A percentile compares a stretch with the other conserved stretches of the same genome.
phyloP scores from a whole-genome alignment of 2,113 vertebrate genomes.

The Antechinus flavipes region DNA sequence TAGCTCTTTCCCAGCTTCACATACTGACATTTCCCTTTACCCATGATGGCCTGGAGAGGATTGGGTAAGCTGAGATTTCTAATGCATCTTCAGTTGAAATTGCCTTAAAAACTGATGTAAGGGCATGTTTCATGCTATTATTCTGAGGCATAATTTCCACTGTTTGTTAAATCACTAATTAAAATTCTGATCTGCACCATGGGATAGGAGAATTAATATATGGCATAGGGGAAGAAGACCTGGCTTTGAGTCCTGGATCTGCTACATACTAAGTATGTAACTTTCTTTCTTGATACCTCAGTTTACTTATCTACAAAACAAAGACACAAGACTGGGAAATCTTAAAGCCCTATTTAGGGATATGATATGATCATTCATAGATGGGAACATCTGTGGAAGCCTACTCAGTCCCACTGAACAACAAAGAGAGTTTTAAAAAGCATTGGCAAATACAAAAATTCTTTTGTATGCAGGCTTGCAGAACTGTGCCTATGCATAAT shows the following conservation, averaged over 20 bases:
- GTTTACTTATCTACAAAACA: background rate
- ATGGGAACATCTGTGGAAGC: background rate
- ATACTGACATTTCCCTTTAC: background rate
- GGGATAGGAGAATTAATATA: background rate
- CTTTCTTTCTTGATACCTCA: background rate
- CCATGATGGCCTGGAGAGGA: background rate
- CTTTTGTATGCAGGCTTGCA: conserved; percentile 63
- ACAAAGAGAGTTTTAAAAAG: conserved; percentile 42
- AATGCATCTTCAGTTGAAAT: background rate
- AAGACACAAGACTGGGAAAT: background rate
- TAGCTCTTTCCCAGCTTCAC: background rate
- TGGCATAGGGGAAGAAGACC: background rate
- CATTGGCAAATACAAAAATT: conserved; percentile 43
- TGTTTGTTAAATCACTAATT: background rate
- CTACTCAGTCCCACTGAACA: background rate
- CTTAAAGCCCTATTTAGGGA: background rate
- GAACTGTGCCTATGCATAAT: conserved; percentile 66
- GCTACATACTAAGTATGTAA: background rate
- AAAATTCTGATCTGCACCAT: background rate
- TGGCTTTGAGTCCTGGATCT: background rate
- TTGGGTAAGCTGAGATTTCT: background rate
- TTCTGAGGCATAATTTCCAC: background rate
- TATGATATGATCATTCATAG: background rate
- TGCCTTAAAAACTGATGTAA: background rate
- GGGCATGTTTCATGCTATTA: background rate